phyloP scores from a whole-genome alignment of 2,113 vertebrate genomes.

The Oncorhynchus nerka region DNA sequence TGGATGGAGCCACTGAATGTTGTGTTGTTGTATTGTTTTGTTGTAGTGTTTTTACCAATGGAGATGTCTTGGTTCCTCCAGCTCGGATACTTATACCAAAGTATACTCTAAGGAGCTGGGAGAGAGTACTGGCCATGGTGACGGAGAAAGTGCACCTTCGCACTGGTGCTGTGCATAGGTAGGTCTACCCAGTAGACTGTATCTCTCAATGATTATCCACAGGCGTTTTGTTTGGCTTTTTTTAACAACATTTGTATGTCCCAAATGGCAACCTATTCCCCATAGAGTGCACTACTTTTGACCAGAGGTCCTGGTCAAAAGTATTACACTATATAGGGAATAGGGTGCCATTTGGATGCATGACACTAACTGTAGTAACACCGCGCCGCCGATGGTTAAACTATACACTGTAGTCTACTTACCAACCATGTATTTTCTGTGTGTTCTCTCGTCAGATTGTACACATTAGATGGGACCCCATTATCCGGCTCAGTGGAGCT shows the following conservation, averaged over 20 bases:
- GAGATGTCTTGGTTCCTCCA: constrained; percentile 65
- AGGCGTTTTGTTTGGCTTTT: not conserved
- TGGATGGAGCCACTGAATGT: not conserved
- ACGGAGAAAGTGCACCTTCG: constrained; percentile 71
- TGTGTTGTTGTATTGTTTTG: constrained; percentile 22
- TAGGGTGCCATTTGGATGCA: too few species aligned
- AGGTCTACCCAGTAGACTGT: constrained; percentile 7
- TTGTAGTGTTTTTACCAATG: constrained; percentile 76
- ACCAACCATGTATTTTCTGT: not conserved
- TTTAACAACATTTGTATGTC: too few species aligned
- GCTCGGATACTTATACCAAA: constrained; percentile 70
- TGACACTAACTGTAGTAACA: too few species aligned
- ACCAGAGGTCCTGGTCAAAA: too few species aligned
- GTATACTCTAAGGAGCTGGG: constrained; percentile 71
- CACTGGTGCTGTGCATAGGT: constrained; percentile 72
- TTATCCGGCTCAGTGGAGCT: constrained; percentile 59
- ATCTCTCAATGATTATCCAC: not conserved
- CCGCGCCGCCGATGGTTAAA: too few species aligned
- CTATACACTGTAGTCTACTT: too few species aligned
- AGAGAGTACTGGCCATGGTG: constrained; percentile 65
- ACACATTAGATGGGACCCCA: constrained; percentile 61
- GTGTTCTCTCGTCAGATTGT: constrained; percentile 62
- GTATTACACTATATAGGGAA: too few species aligned
- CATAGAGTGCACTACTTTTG: too few species aligned
- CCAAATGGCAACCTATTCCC: too few species aligned